Percentiles rank a stretch among this genome's conserved stretches.
These are phyloP conservation scores for Mohoua ochrocephala DNA, from an alignment of 2,113 vertebrate species.

Conservation along the genomic window DNA sequence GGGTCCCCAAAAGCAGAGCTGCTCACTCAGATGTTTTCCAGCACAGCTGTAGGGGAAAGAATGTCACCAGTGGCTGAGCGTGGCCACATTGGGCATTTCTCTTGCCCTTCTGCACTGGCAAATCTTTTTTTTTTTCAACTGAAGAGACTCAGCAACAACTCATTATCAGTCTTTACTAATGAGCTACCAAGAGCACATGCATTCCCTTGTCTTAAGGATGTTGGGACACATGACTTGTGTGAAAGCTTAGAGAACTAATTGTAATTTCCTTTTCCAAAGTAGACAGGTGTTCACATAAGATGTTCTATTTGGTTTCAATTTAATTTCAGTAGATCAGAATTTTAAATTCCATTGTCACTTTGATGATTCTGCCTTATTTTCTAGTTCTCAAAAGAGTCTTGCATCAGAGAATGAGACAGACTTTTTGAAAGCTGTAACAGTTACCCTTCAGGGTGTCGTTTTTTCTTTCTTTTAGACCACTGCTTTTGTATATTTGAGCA, in stretches of 20 bases:
- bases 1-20: background rate
- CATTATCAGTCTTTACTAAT: background rate
- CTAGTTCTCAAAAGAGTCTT: background rate
- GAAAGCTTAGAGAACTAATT: background rate
- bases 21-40: background rate
- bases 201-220: background rate
- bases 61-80: background rate
- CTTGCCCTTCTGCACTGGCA: background rate
- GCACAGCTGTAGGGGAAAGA: background rate
- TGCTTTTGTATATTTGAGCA: background rate
- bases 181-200: background rate
- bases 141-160: background rate
- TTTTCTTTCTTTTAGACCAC: background rate
- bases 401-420: background rate
- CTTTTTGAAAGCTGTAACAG: background rate
- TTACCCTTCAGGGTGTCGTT: background rate
- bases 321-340: background rate
- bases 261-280: background rate
- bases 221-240: background rate
- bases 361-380: background rate
- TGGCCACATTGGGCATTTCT: background rate
- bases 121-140: background rate
- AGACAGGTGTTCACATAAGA: background rate
- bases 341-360: background rate
- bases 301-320: background rate